Evolutionary conservation across 2,888 invertebrate genomes (phyloP), one percentile per base, ranked within the genome.

Genomic region (Apotomis turbidana): DNA sequence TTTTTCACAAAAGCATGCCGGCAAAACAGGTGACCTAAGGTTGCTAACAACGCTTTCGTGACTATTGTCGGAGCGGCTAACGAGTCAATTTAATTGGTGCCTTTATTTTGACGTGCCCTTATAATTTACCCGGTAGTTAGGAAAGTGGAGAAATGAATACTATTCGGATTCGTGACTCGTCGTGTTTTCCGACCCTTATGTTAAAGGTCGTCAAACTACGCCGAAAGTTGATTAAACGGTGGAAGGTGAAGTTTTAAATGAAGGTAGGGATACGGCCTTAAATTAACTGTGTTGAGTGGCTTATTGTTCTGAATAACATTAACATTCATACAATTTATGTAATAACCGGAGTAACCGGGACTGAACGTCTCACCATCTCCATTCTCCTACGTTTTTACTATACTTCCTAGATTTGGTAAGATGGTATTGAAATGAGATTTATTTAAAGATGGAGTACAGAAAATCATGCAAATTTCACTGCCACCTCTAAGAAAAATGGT

Each of bases 41-140:
- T 67, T 62, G 71, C 67, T 72, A 72, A 72, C 62, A 72, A 72
- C 54, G 80, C 80, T 80, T 82, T 79, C 83, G 82, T 83, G 86
- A 84, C 83, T 83, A 81, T 80, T 82, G 79, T 72, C 63, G 58
- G 72, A 68, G 51, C 72, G 58, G 76, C 78, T 76, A 76, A 76
- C 77, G 79, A 81, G 78, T 79, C 80, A 80, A 84, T 87, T 86
- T 87, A 87, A 87, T 87, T 85, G 86, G 78, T 75, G 76, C 82
- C 79, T 83, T 85, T 85, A 82, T 80, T 84, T 83, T 81, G 82
- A 82, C 80, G 81, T 80, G 78, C 82, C 85, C 81, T 81, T 79
- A 77, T 81, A 80, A 86, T 87, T 86, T 81, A 84, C 86, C 83
- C 85, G 78, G 77, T 77, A 77, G 81, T 82, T 81, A 81, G 83